Base-by-base conservation (phyloP, 2,797 vertebrate genomes). In the Lepidocolaptes lacrymiger region DNA sequence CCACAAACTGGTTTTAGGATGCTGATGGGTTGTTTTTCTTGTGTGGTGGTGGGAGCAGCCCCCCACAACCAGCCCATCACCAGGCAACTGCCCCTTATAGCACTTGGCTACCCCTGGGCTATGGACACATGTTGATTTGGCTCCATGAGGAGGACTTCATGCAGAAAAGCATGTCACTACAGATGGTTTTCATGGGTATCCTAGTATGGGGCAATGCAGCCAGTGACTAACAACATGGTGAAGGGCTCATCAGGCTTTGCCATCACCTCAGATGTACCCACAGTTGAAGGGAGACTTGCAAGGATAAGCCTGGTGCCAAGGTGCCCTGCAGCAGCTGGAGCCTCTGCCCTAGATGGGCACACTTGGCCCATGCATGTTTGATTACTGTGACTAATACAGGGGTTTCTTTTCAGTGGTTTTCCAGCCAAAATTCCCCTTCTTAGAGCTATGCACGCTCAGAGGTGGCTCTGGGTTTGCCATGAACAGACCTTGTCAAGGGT, bases 331-430 rank as follows among this genome's bases (percentile, higher is more conserved):
- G 22, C n/a, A 71, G n/a, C 49, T 59, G 75, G 17, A 30, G 9
- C 6, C 39, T 58, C 69, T 85, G 52, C 37, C 61, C 67, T 52
- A 22, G 15, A 44, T 18, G 11, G 46, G 19, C 8, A 44, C 37
- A 36, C 16, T 46, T 61, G 58, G 39, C 41, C 46, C 2, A 0
- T 21, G 7, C 0, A 0, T 23, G 19, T 72, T 62, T 6, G 1
- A 20, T 76, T 88, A 36, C 37, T 68, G 46, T 7, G 7, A 76
- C 7, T 49, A 62, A 54, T n/a, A 51, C 14, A 17, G 12, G 16
- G 12, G 8, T 18, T 55, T 63, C 44, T 3, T 58, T 61, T 66
- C 52, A 56, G 43, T 63, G 44, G 14, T 48, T 91, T 92, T 78
- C 39, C 52, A 71, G 68, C 18, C 18, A 55, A 27, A 76, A 36